A percentile compares a stretch with the other conserved stretches of the same genome.
phyloP scores from a whole-genome alignment of 2,113 vertebrate species.

The Lepidothrix coronata region DNA sequence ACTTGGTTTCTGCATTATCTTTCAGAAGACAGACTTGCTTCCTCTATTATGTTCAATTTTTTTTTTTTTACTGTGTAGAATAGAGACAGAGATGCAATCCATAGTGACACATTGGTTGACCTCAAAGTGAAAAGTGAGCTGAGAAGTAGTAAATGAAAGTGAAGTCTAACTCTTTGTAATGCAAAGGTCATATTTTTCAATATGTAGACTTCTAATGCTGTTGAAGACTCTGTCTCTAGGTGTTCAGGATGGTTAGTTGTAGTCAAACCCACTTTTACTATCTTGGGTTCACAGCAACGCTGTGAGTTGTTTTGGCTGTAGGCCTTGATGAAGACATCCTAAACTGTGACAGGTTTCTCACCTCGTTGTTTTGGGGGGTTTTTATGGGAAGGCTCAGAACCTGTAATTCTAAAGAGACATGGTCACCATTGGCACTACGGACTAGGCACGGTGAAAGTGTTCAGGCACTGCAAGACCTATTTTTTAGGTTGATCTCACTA shows the following conservation, averaged over 20 bases:
- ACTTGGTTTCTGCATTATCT: not conserved
- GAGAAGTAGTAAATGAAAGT: not conserved
- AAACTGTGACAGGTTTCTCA: not conserved
- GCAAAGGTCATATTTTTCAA: not conserved
- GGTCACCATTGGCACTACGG: not conserved
- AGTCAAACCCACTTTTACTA: not conserved
- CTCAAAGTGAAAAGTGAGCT: not conserved
- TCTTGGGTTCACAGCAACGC: fast-evolving
- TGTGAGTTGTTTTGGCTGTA: not conserved
- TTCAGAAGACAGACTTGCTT: not conserved
- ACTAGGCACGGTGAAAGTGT: not conserved
- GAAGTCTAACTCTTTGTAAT: not conserved
- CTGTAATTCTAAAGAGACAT: not conserved
- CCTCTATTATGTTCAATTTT: not conserved
- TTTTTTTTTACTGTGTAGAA: not conserved
- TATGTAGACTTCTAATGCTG: not conserved
- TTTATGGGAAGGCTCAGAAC: not conserved
- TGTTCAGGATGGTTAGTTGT: not conserved
- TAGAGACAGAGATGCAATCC: not conserved
- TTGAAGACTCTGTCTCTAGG: not conserved
- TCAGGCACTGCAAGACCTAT: not conserved
- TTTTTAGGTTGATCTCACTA: not conserved
- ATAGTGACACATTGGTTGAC: not conserved
- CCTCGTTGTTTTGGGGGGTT: fast-evolving
- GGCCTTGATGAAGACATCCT: not conserved